A percentile compares a stretch with the other conserved stretches of the same genome.
These are phyloP conservation scores for Dioctria rufipes DNA, from an alignment of 2,888 invertebrate genomes.

Conservation along the genomic window DNA sequence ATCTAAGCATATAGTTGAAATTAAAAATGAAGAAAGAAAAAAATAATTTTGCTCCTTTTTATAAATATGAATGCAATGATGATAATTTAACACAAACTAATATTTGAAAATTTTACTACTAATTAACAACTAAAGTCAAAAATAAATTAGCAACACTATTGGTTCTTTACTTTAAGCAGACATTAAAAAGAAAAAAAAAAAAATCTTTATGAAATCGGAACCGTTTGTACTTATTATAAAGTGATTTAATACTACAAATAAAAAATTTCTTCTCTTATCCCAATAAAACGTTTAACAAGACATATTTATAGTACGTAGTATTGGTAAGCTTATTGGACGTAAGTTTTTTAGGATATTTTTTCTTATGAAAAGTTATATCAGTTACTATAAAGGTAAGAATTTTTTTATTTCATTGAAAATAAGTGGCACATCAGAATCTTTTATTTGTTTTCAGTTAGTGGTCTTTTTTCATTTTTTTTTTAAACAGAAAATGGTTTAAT, in stretches of 20 bases:
- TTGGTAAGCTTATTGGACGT: background rate
- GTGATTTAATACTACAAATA: conserved; percentile 4
- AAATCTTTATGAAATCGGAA: background rate
- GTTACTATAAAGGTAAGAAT: conserved; percentile 1
- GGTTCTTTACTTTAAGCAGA: background rate
- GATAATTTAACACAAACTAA: conserved; percentile 23
- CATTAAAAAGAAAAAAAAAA: background rate
- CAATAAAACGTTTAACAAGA: conserved; percentile 18
- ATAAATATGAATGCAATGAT: background rate
- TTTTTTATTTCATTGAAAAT: background rate
- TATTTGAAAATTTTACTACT: conserved; percentile 34
- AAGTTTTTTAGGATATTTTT: conserved; percentile 9
- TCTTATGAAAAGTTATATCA: conserved; percentile 14
- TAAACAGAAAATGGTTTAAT: background rate
- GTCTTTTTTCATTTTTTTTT: background rate
- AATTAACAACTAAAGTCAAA: conserved; percentile 4
- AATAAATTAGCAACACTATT: background rate
- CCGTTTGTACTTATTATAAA: conserved; percentile 31
- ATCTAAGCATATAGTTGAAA: conserved; percentile 28
- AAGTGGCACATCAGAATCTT: background rate
- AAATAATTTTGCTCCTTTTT: conserved; percentile 27
- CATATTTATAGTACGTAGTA: conserved; percentile 14
- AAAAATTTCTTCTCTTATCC: conserved; percentile 7
- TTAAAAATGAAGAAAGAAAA: background rate
- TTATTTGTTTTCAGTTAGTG: background rate